phyloP scores from a whole-genome alignment of 2,888 invertebrate species.

The Trichacis sp. region DNA sequence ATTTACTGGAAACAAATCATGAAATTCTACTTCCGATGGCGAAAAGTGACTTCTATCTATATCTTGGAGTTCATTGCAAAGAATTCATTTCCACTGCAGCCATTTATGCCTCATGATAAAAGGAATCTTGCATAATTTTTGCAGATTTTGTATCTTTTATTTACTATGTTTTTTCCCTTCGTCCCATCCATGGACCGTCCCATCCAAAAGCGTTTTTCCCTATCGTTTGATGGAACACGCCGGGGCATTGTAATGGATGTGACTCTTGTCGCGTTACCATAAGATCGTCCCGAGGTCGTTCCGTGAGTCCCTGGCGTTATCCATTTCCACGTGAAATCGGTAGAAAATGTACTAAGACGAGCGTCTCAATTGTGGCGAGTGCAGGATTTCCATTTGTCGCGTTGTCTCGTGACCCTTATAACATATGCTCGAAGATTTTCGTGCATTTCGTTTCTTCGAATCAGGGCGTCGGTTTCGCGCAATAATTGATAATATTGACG shows the following conservation, averaged over 20 bases:
- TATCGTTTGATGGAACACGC: conserved; percentile 25
- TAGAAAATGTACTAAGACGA: conserved; percentile 45
- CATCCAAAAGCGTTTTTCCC: no score
- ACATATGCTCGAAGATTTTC: background rate
- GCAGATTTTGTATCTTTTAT: no score
- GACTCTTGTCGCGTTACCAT: conserved; percentile 45
- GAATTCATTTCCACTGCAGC: no score
- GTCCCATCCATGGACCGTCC: no score
- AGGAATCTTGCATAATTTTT: no score
- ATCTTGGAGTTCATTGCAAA: no score
- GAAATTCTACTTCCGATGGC: no score
- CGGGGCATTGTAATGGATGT: conserved; percentile 49
- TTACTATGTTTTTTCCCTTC: no score
- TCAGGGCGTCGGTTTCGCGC: background rate
- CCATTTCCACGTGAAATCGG: conserved; percentile 51
- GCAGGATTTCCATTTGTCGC: conserved; percentile 31
- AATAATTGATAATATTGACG: background rate
- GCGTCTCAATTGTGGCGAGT: conserved; percentile 38
- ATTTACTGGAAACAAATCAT: no score
- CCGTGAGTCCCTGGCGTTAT: conserved; percentile 47
- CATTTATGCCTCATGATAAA: no score
- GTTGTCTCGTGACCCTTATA: no score
- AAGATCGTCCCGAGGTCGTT: conserved; percentile 46
- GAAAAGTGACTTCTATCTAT: no score
- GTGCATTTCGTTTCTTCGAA: background rate